These are phyloP conservation scores for Panorpa germanica DNA, from an alignment of 2,888 invertebrate species.

Conservation along the genomic window DNA sequence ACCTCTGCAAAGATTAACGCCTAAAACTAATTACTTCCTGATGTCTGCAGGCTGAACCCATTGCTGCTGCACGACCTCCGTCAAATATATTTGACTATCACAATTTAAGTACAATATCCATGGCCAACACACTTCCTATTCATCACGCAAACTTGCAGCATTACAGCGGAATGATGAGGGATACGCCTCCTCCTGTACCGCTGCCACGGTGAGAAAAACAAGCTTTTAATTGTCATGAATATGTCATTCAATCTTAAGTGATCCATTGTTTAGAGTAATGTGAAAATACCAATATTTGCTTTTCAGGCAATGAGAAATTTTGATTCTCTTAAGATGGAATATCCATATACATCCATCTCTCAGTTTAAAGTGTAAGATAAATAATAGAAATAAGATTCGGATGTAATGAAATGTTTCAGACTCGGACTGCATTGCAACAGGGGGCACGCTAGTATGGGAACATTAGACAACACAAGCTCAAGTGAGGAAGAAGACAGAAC, in stretches of 20 bases:
- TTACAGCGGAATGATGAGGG: no score
- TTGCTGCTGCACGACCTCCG: conserved; percentile 55
- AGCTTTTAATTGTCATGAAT: not conserved
- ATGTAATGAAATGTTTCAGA: no score
- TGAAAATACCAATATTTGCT: no score
- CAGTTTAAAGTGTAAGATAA: conserved; percentile 1
- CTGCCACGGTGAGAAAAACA: conserved; percentile 36
- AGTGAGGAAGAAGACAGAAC: conserved; percentile 53
- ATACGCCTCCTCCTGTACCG: conserved; percentile 48
- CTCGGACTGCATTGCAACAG: conserved; percentile 20
- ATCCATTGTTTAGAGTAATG: no score
- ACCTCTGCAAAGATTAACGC: not conserved
- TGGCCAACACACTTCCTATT: conserved; percentile 26
- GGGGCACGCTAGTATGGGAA: conserved; percentile 28
- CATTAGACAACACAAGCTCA: conserved; percentile 33
- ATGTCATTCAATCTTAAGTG: conserved; percentile 1
- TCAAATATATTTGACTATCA: conserved; percentile 75
- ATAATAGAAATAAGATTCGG: conserved; percentile 3
- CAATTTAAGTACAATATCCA: conserved; percentile 27
- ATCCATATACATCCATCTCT: not conserved
- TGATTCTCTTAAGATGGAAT: no score
- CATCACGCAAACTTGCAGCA: conserved; percentile 16
- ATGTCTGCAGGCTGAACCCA: conserved; percentile 42
- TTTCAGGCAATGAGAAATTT: no score
- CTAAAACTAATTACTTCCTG: conserved; percentile 4